These are phyloP conservation scores for Lepidocyrtoides sp. DNA, from an alignment of 2,888 invertebrate species.

Conservation along the genomic window DNA sequence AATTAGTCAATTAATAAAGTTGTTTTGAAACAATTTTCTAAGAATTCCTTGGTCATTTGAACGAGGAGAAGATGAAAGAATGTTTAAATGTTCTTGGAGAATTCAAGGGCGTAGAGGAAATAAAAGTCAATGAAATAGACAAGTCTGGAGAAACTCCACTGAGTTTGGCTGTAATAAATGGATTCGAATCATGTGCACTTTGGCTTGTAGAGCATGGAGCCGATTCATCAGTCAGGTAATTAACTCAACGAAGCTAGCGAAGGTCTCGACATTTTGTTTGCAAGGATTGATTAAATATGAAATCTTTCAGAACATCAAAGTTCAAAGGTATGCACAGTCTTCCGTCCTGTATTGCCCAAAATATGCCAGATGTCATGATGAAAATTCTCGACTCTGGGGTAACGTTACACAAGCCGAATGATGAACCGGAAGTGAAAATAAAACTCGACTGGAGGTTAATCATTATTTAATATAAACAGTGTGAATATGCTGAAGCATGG, in stretches of 20 bases:
- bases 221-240: slow-evolving; percentile 58
- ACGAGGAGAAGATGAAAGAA: slow-evolving; percentile 58
- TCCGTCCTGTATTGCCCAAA: slow-evolving; percentile 61
- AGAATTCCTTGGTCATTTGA: slow-evolving; percentile 73
- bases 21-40: background rate
- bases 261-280: too few relatives aligned
- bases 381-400: slow-evolving; percentile 75
- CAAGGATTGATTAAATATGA: too few relatives aligned
- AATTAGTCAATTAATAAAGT: background rate
- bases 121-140: slow-evolving; percentile 63
- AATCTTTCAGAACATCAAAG: slow-evolving; percentile 23
- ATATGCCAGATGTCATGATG: slow-evolving; percentile 73
- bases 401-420: background rate
- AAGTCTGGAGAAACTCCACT: slow-evolving; percentile 63
- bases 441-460: slow-evolving; percentile 74
- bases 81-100: too few relatives aligned
- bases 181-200: slow-evolving; percentile 59
- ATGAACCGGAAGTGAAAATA: slow-evolving; percentile 1
- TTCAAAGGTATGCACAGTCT: slow-evolving; percentile 41
- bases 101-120: too few relatives aligned
- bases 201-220: slow-evolving; percentile 69
- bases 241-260: too few relatives aligned
- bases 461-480: background rate
- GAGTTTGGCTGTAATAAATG: slow-evolving; percentile 61
- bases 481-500: too few relatives aligned